Percentiles rank a stretch among this genome's conserved stretches.
These are phyloP conservation scores for Daboia siamensis DNA, from an alignment of 2,113 vertebrate species.

Conservation along the genomic window DNA sequence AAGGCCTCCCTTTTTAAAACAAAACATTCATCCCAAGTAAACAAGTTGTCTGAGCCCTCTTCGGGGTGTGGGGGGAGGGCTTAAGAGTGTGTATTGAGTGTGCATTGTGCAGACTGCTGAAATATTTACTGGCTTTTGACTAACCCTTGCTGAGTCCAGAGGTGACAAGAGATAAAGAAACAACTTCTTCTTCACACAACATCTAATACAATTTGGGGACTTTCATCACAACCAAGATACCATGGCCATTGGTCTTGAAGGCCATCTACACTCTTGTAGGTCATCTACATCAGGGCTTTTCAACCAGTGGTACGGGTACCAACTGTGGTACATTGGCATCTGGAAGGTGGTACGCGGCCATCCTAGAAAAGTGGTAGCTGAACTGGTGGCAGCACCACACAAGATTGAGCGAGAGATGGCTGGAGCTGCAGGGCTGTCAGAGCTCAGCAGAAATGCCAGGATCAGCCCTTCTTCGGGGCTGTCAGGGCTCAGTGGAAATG, in stretches of 20 bases:
- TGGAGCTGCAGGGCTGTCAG: no score
- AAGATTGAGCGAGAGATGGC: no score
- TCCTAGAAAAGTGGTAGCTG: no score
- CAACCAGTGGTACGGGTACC: no score
- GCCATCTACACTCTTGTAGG: neutral
- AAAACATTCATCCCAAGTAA: neutral
- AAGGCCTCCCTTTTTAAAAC: neutral
- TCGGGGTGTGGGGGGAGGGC: neutral
- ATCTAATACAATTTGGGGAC: neutral
- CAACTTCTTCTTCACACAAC: neutral
- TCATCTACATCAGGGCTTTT: neutral
- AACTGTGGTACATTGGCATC: no score
- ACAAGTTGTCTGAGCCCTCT: neutral
- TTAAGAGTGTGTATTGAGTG: neutral
- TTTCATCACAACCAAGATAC: neutral
- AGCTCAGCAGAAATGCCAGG: no score
- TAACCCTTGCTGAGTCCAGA: neutral
- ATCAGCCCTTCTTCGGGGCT: no score
- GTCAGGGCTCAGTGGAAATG: no score
- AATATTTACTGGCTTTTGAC: neutral
- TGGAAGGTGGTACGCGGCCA: no score
- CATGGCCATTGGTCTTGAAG: neutral
- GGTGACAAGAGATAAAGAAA: neutral
- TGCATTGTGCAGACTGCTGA: neutral
- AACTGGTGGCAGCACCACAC: no score